Evolutionary conservation across 2,113 vertebrate genomes (phyloP).

Genomic region (Mystacornis crossleyi): DNA sequence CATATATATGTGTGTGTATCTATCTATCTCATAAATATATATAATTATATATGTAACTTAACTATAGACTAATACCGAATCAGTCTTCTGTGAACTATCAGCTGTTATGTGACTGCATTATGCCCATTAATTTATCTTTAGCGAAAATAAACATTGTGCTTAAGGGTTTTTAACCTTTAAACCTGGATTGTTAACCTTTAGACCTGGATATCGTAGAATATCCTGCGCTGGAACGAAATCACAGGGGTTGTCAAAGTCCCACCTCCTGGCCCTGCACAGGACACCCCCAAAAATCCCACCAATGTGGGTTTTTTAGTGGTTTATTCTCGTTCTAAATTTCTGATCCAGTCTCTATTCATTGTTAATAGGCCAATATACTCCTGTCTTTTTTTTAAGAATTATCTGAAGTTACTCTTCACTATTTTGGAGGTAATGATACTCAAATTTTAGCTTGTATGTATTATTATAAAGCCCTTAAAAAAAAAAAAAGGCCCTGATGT

Average conservation of each 20-base stretch:
- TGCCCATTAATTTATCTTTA: background rate
- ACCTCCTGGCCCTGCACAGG: background rate
- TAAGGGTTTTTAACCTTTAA: background rate
- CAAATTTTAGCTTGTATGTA: background rate
- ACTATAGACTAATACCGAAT: background rate
- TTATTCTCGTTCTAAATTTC: background rate
- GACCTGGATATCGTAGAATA: background rate
- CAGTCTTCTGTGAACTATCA: background rate
- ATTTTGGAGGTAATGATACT: background rate
- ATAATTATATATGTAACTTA: background rate
- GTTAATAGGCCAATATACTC: background rate
- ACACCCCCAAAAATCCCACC: background rate
- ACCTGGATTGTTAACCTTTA: background rate
- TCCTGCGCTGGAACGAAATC: background rate
- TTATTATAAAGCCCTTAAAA: background rate
- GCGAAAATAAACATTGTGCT: background rate
- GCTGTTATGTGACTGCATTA: background rate
- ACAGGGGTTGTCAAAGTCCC: background rate
- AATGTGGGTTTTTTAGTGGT: background rate
- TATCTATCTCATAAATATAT: too few relatives aligned
- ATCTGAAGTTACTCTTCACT: background rate
- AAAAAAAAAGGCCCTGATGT: background rate
- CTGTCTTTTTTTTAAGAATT: background rate
- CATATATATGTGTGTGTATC: accelerated
- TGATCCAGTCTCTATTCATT: background rate